Base-by-base conservation (phyloP, 2,888 invertebrate species). In the Stenotaenia linearis region DNA sequence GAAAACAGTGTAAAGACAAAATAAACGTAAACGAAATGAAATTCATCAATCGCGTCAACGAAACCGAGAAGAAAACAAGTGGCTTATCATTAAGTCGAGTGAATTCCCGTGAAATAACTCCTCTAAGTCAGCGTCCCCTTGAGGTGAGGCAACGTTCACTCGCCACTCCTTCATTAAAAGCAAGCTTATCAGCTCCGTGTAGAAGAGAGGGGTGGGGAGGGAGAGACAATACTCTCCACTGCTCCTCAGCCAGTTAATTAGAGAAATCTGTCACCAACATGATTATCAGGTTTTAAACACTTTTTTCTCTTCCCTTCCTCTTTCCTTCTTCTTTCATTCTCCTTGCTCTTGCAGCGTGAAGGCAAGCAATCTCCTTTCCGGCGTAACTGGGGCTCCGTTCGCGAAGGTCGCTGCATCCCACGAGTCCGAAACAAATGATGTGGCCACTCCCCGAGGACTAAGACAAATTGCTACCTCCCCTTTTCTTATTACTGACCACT, bases 201-300 rank as follows among this genome's bases (percentile, higher is more conserved):
- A 56, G 56, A 18, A 56, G 21, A 56, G n/a, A n/a, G n/a, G n/a
- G n/a, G n/a, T n/a, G n/a, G n/a, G n/a, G n/a, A n/a, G n/a, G 9
- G 21, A 56, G 56, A 56, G 56, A 56, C 56, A 56, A 56, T 56
- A 56, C 56, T 56, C 56, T 56, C 56, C 56, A 23, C 21, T 56
- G 56, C 56, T 56, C 21, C 56, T 56, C 56, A 56, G 56, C 56
- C 21, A 56, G 56, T 56, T 56, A 56, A 56, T 56, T 56, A 56
- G 56, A 56, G 56, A 56, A 56, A 56, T 56, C 56, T 56, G 56
- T 56, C 56, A 56, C 56, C 56, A 56, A 56, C 56, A 18, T 56
- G 56, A 56, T 56, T 56, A 56, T 56, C 56, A 56, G 56, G 56
- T 56, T 56, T 56, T 56, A 56, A 56, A 56, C 56, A 56, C 56